phyloP scores from a whole-genome alignment of 2,797 vertebrate genomes.

The Melanotaenia parkinsoni region DNA sequence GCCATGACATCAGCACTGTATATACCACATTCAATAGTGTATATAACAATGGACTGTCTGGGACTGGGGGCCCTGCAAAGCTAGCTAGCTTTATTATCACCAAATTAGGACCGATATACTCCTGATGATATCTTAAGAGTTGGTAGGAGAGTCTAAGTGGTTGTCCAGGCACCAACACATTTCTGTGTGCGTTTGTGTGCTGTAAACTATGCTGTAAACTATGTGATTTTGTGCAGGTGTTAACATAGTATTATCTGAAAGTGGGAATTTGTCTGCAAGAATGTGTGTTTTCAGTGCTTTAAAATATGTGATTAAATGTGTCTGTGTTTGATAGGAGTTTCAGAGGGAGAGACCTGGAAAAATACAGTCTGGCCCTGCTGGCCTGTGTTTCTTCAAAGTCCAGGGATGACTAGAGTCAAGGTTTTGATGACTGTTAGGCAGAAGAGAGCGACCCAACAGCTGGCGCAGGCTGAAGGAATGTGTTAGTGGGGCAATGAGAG shows the following conservation, averaged over 20 bases:
- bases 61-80: slow-evolving; percentile 49
- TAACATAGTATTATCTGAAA: slow-evolving; percentile 47
- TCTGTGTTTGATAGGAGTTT: slow-evolving; percentile 57
- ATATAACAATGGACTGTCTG: slow-evolving; percentile 68
- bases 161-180: slow-evolving; percentile 19
- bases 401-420: slow-evolving; percentile 42
- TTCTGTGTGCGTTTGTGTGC: slow-evolving; percentile 19
- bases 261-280: slow-evolving; percentile 38
- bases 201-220: not conserved
- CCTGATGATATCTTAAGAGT: slow-evolving; percentile 47
- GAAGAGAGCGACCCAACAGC: slow-evolving; percentile 45
- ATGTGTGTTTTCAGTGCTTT: slow-evolving; percentile 43
- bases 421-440: slow-evolving; percentile 39
- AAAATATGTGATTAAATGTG: slow-evolving; percentile 47
- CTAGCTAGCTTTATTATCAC: slow-evolving; percentile 70
- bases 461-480: slow-evolving; percentile 38
- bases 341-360: slow-evolving; percentile 44
- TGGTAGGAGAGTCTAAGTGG: slow-evolving; percentile 36
- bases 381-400: slow-evolving; percentile 68
- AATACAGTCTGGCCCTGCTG: slow-evolving; percentile 48
- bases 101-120: slow-evolving; percentile 79
- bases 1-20: slow-evolving; percentile 66
- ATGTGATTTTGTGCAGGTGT: slow-evolving; percentile 35
- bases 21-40: slow-evolving; percentile 58
- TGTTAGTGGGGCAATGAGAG: slow-evolving; percentile 27